Conservation (phyloP, 2,113 vertebrate species). For the Sinocyclocheilus grahami region DNA sequence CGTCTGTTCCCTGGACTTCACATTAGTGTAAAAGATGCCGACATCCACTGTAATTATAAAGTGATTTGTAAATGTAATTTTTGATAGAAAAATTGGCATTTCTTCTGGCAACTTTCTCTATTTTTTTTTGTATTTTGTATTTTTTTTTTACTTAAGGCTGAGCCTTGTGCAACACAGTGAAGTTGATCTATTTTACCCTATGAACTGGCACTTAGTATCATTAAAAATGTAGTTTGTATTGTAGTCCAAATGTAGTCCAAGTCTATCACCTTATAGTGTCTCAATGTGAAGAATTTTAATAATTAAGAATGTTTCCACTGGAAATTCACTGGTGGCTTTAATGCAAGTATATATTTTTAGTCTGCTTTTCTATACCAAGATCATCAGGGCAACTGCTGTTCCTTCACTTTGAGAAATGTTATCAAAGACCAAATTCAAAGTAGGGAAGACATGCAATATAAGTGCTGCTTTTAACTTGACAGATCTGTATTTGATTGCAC, state of each 20-base stretch:
- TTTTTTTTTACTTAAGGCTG: background rate
- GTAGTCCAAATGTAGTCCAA: background rate
- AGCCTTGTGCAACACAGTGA: background rate
- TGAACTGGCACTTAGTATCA: background rate
- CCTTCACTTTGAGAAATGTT: background rate
- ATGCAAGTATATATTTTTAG: background rate
- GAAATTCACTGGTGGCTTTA: background rate
- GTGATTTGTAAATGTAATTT: background rate
- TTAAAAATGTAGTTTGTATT: background rate
- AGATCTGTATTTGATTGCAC: background rate
- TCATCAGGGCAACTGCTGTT: background rate
- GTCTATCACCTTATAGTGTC: background rate
- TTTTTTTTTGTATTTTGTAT: background rate
- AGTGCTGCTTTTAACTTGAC: constrained; percentile 2
- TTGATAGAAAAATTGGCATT: background rate
- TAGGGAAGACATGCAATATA: background rate
- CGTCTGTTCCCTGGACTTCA: background rate
- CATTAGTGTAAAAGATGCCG: background rate
- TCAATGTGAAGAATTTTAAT: background rate
- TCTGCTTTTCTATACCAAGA: background rate
- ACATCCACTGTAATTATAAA: background rate
- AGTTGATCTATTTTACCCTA: background rate
- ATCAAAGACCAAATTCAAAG: background rate
- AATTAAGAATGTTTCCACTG: background rate
- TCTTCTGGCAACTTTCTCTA: background rate